Percentiles rank a stretch among this genome's conserved stretches.
Conservation (phyloP, 2,113 vertebrate species). For the Nannospalax galili region DNA sequence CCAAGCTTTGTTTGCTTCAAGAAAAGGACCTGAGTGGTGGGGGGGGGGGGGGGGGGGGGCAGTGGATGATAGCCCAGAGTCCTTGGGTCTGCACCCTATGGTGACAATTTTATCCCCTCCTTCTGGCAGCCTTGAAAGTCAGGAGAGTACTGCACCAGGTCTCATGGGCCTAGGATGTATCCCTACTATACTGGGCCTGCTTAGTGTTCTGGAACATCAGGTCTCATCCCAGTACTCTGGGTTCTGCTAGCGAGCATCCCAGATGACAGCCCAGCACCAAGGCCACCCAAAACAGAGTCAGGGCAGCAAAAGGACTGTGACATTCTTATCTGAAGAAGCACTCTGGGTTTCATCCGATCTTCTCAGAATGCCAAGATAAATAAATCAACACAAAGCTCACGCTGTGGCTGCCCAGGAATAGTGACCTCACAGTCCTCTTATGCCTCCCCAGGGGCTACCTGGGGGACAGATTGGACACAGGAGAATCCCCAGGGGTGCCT, state of each 20-base stretch:
- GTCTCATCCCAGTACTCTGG: conserved; percentile 56
- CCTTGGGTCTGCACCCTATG: not conserved
- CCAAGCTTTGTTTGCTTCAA: rapidly evolving
- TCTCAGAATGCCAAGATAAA: conserved; percentile 54
- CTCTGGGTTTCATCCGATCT: conserved; percentile 75
- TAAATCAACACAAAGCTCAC: conserved; percentile 53
- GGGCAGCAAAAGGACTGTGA: conserved; percentile 75
- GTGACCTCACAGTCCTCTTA: not conserved
- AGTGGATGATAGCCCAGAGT: not conserved
- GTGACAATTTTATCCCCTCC: not conserved
- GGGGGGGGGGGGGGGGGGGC: too few relatives aligned
- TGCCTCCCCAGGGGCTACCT: not conserved
- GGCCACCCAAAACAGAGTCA: conserved; percentile 76
- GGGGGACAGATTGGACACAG: not conserved
- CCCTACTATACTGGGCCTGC: not conserved
- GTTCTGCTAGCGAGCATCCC: conserved; percentile 79
- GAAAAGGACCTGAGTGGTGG: not conserved
- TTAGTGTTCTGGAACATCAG: not conserved
- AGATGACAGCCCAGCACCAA: conserved; percentile 70
- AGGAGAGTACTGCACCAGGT: not conserved
- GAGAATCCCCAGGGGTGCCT: not conserved
- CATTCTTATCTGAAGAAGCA: conserved; percentile 51
- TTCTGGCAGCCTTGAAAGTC: not conserved
- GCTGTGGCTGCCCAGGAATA: conserved; percentile 73
- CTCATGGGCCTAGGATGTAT: rapidly evolving